Evolutionary conservation across 2,113 vertebrate species (phyloP).

Genomic region (Lagopus leucura): DNA sequence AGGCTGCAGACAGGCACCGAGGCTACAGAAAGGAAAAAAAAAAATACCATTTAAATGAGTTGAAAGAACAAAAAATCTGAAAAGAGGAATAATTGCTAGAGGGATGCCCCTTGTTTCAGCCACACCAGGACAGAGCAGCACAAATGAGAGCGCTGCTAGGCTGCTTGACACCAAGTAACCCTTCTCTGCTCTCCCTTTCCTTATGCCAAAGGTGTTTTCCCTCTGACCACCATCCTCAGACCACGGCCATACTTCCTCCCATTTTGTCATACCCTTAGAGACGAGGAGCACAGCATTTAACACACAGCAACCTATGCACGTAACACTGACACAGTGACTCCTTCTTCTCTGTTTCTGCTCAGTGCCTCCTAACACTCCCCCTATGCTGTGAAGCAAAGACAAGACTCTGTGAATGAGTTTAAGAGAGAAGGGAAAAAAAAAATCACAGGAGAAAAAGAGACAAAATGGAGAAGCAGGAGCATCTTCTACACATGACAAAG

Average conservation of each 20-base stretch:
- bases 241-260: neutral
- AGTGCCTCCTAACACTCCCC: neutral
- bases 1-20: neutral
- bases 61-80: neutral
- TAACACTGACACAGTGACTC: neutral
- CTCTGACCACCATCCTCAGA: neutral
- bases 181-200: neutral
- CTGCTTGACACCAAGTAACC: neutral
- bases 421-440: neutral
- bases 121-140: neutral
- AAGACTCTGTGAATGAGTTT: neutral
- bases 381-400: neutral
- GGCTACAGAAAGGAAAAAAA: neutral
- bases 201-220: neutral
- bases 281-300: neutral
- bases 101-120: neutral
- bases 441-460: neutral
- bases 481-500: slow-evolving; percentile 7
- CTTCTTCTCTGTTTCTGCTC: neutral
- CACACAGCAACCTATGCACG: neutral
- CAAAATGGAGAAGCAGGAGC: neutral
- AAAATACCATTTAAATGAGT: neutral
- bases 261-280: neutral
- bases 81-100: neutral
- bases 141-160: neutral